These are phyloP conservation scores for Pelodytes ibericus DNA, from an alignment of 2,797 vertebrate species.

Conservation along the genomic window DNA sequence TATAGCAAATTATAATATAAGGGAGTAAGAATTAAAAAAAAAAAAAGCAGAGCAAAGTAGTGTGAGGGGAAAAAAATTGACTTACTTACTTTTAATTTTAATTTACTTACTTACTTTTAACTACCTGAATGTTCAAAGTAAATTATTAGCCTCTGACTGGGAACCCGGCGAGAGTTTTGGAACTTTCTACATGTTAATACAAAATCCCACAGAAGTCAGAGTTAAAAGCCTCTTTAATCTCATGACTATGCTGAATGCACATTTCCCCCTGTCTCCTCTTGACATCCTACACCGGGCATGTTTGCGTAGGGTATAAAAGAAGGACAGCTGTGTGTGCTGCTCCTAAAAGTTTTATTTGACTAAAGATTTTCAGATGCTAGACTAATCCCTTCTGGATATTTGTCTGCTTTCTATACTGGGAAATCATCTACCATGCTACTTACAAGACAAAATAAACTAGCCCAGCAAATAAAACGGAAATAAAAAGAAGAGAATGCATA, in stretches of 20 bases:
- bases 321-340: conserved; percentile 79
- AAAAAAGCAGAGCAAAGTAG: too few species aligned
- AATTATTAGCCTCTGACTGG: too few species aligned
- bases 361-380: conserved; percentile 66
- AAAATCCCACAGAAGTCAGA: neutral
- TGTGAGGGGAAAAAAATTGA: too few species aligned
- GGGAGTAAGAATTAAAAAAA: too few species aligned
- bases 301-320: conserved; percentile 77
- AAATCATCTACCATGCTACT: conserved; percentile 11
- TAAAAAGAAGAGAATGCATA: conserved; percentile 3
- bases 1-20: too few species aligned
- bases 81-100: too few species aligned
- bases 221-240: neutral
- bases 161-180: too few species aligned
- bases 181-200: neutral
- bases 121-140: too few species aligned
- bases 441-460: conserved; percentile 50
- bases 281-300: conserved; percentile 60
- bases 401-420: conserved; percentile 61
- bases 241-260: conserved; percentile 38
- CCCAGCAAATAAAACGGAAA: conserved; percentile 22
- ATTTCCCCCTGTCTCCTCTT: conserved; percentile 37
- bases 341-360: conserved; percentile 77
- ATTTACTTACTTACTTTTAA: too few species aligned
- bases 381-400: conserved; percentile 75